These are phyloP conservation scores for Drosophila oshimai DNA, from an alignment of 1,140 invertebrate genomes.

Conservation along the genomic window DNA sequence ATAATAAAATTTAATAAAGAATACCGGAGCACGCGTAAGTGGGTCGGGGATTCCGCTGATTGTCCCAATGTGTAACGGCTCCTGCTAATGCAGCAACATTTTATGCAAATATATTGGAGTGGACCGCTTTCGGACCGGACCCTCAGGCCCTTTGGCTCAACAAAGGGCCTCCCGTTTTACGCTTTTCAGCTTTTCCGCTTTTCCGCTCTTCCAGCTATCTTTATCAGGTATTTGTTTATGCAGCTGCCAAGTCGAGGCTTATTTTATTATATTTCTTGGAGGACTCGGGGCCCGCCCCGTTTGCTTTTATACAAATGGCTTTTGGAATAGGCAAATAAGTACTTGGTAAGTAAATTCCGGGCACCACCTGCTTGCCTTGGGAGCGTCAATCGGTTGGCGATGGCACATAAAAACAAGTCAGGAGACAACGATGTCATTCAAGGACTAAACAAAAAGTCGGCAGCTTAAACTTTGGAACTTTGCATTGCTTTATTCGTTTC, in stretches of 20 bases:
- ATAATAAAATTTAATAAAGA: conserved; percentile 77
- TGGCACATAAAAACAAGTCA: conserved; percentile 69
- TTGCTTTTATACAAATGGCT: conserved; percentile 64
- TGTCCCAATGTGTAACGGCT: conserved; percentile 45
- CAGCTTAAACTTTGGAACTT: conserved; percentile 67
- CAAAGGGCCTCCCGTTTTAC: background rate
- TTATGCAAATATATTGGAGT: conserved; percentile 65
- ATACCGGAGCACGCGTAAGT: conserved; percentile 32
- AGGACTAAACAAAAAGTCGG: conserved; percentile 54
- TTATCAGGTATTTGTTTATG: conserved; percentile 77
- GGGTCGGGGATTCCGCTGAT: conserved; percentile 9
- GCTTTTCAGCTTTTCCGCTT: conserved; percentile 5
- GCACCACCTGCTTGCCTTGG: conserved; percentile 28
- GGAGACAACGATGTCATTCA: conserved; percentile 70
- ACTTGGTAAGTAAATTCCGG: conserved; percentile 75
- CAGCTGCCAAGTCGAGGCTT: conserved; percentile 63
- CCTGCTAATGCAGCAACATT: conserved; percentile 55
- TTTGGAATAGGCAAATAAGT: conserved; percentile 75
- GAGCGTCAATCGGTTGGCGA: conserved; percentile 25
- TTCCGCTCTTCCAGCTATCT: conserved; percentile 7
- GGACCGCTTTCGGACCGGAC: background rate
- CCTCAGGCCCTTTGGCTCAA: background rate
- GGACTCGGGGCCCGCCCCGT: conserved; percentile 2
- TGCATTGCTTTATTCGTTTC: conserved; percentile 71
- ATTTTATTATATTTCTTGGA: conserved; percentile 67